Conservation (phyloP, 2,888 invertebrate species). For the Myopa testacea region DNA sequence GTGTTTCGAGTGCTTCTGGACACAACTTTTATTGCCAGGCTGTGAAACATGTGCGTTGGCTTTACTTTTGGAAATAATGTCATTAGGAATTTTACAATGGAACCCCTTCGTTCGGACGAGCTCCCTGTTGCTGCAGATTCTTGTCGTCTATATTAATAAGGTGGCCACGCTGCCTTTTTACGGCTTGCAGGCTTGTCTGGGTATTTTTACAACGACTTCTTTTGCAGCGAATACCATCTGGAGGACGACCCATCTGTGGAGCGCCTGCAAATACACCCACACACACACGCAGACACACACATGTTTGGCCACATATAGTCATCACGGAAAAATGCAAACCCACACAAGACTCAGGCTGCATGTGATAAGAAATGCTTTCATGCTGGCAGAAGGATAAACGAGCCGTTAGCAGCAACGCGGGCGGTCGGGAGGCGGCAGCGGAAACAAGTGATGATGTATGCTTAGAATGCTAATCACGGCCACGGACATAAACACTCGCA, state of each 20-base stretch:
- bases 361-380: constrained; percentile 45
- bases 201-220: not conserved
- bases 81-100: too few relatives aligned
- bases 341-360: constrained; percentile 24
- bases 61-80: too few relatives aligned
- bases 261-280: constrained; percentile 24
- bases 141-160: too few relatives aligned
- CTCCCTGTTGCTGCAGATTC: too few relatives aligned
- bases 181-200: too few relatives aligned
- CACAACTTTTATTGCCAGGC: too few relatives aligned
- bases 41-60: too few relatives aligned
- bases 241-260: not conserved
- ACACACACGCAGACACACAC: constrained; percentile 31
- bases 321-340: constrained; percentile 32
- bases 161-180: too few relatives aligned
- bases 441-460: constrained; percentile 60
- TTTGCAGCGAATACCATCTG: not conserved
- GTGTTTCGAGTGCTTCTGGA: too few relatives aligned
- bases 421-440: constrained; percentile 47
- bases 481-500: constrained; percentile 40
- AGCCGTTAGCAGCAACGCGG: constrained; percentile 57
- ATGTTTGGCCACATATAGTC: constrained; percentile 39
- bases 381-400: constrained; percentile 57
- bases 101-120: too few relatives aligned
- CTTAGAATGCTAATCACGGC: constrained; percentile 62